These are phyloP conservation scores for Prunella fulvescens DNA, from an alignment of 2,113 vertebrate species.

Conservation along the genomic window DNA sequence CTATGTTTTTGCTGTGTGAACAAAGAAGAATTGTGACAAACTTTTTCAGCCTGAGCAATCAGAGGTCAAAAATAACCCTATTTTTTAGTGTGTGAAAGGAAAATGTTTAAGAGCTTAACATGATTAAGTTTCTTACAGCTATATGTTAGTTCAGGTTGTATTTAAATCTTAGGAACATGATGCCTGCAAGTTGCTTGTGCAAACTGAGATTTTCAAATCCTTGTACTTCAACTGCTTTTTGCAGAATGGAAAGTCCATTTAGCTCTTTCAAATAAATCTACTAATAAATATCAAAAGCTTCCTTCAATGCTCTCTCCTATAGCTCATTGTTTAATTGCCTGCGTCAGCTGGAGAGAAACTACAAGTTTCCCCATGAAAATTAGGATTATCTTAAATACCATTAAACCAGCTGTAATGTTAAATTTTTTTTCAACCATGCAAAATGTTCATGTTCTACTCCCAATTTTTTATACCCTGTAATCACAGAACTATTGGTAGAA, in stretches of 20 bases:
- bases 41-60: not conserved
- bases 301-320: not conserved
- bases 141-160: not conserved
- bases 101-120: not conserved
- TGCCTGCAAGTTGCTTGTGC: not conserved
- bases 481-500: not conserved
- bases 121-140: not conserved
- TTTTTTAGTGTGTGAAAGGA: not conserved
- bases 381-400: not conserved
- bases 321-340: not conserved
- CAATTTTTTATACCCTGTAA: not conserved
- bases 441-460: not conserved
- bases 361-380: not conserved
- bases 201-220: not conserved
- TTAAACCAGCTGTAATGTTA: not conserved
- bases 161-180: not conserved
- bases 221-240: not conserved
- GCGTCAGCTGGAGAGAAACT: not conserved
- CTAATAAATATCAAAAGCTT: not conserved
- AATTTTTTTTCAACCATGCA: not conserved
- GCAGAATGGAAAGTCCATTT: not conserved
- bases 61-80: not conserved
- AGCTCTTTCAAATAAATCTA: not conserved
- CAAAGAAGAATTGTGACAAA: not conserved
- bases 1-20: not conserved